phyloP scores from a whole-genome alignment of 35 echinoderm and acorn worm genomes.

The Ophioderma brevispina region DNA sequence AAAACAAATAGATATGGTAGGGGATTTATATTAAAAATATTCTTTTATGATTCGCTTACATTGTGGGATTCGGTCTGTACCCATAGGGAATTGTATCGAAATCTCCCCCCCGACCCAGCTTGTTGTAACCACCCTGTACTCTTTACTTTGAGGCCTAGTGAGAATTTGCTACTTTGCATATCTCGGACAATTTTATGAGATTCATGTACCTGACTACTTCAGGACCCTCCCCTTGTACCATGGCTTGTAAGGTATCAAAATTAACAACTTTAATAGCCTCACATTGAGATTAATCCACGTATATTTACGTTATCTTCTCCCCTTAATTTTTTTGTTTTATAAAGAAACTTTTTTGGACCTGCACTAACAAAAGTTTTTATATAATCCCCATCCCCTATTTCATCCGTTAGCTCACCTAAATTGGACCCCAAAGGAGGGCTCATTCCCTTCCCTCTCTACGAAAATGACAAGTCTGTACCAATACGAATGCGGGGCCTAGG shows the following conservation, averaged over 20 bases:
- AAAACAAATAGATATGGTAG: no score
- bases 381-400: slow-evolving; percentile 36
- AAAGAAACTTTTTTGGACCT: slow-evolving; percentile 63
- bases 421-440: slow-evolving; percentile 38
- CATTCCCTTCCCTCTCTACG: slow-evolving; percentile 11
- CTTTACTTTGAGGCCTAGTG: slow-evolving; percentile 25
- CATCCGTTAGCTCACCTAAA: slow-evolving; percentile 63
- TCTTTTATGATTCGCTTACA: no score
- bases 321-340: slow-evolving; percentile 32
- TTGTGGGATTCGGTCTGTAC: background rate
- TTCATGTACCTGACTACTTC: background rate
- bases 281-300: slow-evolving; percentile 44
- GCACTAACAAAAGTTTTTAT: slow-evolving; percentile 38
- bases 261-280: slow-evolving; percentile 31
- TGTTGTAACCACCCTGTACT: slow-evolving; percentile 56
- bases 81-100: slow-evolving; percentile 43
- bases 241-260: slow-evolving; percentile 35
- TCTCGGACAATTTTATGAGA: slow-evolving; percentile 25
- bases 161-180: slow-evolving; percentile 18
- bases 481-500: slow-evolving; percentile 50
- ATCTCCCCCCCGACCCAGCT: slow-evolving; percentile 13
- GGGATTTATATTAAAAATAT: no score
- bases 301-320: slow-evolving; percentile 54
- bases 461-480: slow-evolving; percentile 77
- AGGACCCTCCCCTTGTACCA: background rate